Evolutionary conservation across 2,797 vertebrate genomes (phyloP).

Genomic region (Cyprinella venusta): DNA sequence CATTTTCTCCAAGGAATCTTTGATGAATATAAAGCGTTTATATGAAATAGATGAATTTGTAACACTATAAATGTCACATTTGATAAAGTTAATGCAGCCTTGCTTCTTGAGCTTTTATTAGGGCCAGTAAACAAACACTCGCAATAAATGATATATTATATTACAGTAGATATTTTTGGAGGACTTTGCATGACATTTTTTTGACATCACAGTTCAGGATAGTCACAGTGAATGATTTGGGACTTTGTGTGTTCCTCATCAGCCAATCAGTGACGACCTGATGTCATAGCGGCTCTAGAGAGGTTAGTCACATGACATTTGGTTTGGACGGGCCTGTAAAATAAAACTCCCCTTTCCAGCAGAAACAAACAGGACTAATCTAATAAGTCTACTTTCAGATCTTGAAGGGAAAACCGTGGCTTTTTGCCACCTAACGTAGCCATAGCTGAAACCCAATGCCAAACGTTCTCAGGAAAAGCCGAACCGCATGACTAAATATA

Average conservation of each 20-base stretch:
- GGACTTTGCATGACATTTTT: not conserved
- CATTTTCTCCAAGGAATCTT: not conserved
- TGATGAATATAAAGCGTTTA: not conserved
- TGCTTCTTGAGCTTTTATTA: too few relatives aligned
- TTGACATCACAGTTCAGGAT: not conserved
- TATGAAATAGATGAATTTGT: not conserved
- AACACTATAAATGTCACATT: not conserved
- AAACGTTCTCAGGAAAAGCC: conserved; percentile 16
- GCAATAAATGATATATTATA: not conserved
- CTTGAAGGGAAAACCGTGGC: not conserved
- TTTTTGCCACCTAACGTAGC: not conserved
- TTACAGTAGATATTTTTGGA: not conserved
- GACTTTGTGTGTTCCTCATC: not conserved
- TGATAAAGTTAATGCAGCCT: not conserved
- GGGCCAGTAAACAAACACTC: not conserved
- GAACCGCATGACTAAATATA: conserved; percentile 68
- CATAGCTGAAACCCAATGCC: not conserved
- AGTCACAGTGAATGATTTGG: not conserved
- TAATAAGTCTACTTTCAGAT: not conserved
- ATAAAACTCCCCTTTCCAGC: conserved; percentile 4
- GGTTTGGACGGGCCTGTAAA: not conserved
- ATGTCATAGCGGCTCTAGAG: not conserved
- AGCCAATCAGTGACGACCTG: not conserved
- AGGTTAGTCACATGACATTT: not conserved
- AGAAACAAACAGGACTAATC: not conserved